A percentile compares a stretch with the other conserved stretches of the same genome.
Conservation (phyloP, 2,888 invertebrate species). For the Cosmorhoe ocellata region DNA sequence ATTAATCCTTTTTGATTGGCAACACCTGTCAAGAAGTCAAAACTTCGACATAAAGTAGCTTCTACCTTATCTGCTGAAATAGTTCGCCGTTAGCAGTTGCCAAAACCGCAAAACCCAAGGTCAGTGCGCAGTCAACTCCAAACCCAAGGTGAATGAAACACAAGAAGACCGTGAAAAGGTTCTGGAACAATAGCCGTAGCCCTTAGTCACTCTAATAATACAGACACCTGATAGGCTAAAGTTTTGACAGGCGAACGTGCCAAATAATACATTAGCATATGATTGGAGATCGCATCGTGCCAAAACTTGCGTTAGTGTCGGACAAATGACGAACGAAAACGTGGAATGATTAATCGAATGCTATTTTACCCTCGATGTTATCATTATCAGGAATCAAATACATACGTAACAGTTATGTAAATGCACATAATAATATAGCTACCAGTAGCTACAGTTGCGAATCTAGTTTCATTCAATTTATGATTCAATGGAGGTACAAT, state of each 20-base stretch:
- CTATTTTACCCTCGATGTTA: conserved; percentile 39
- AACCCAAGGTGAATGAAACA: conserved; percentile 45
- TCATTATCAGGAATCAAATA: conserved; percentile 25
- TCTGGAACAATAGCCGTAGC: conserved; percentile 46
- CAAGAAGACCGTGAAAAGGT: conserved; percentile 47
- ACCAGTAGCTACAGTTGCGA: conserved; percentile 35
- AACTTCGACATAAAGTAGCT: background rate
- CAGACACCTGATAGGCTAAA: conserved; percentile 63
- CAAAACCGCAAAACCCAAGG: conserved; percentile 45
- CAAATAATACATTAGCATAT: conserved; percentile 78
- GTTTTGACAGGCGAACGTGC: conserved; percentile 58
- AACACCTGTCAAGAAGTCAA: background rate
- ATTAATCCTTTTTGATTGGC: background rate
- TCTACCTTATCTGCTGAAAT: conserved; percentile 17
- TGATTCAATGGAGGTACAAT: conserved; percentile 16
- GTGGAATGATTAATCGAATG: conserved; percentile 46
- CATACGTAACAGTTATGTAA: conserved; percentile 7
- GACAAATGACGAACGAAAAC: conserved; percentile 43
- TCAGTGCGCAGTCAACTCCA: conserved; percentile 42
- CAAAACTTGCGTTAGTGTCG: conserved; percentile 53
- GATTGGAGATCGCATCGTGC: conserved; percentile 66
- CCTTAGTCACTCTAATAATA: conserved; percentile 57
- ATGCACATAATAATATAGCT: conserved; percentile 14
- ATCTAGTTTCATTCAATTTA: conserved; percentile 41
- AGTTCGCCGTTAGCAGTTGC: conserved; percentile 32